A percentile compares a stretch with the other conserved stretches of the same genome.
Evolutionary conservation across 2,888 invertebrate species (phyloP).

Genomic region (Norana najaformis): DNA sequence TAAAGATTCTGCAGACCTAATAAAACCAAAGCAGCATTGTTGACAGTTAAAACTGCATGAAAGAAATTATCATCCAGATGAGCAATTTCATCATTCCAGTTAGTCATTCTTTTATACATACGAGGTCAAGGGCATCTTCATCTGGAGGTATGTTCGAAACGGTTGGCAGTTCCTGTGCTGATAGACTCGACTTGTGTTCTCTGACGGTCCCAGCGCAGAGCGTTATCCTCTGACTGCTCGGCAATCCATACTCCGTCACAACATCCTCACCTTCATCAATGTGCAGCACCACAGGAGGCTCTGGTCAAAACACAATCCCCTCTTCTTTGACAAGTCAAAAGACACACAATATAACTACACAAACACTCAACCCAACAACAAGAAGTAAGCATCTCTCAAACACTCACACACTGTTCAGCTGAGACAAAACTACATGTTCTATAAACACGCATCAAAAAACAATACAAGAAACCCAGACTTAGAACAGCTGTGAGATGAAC

Average conservation of each 20-base stretch:
- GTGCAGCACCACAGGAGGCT: slow-evolving; percentile 16
- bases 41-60: neutral
- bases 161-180: neutral
- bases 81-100: neutral
- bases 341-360: neutral
- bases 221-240: neutral
- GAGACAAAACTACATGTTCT: neutral
- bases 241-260: neutral
- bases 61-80: neutral
- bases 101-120: neutral
- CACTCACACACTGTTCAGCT: neutral
- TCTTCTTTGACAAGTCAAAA: neutral
- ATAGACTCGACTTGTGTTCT: neutral
- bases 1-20: neutral
- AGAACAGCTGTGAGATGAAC: neutral
- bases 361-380: too few species aligned
- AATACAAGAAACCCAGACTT: too few species aligned
- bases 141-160: neutral
- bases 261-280: slow-evolving; percentile 8
- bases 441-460: too few species aligned
- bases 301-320: neutral
- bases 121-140: slow-evolving; percentile 7
- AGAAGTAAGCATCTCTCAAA: neutral
- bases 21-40: neutral
- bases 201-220: neutral